A percentile compares a stretch with the other conserved stretches of the same genome.
Conservation (phyloP, 2,797 vertebrate species). For the Nannoperca australis region DNA sequence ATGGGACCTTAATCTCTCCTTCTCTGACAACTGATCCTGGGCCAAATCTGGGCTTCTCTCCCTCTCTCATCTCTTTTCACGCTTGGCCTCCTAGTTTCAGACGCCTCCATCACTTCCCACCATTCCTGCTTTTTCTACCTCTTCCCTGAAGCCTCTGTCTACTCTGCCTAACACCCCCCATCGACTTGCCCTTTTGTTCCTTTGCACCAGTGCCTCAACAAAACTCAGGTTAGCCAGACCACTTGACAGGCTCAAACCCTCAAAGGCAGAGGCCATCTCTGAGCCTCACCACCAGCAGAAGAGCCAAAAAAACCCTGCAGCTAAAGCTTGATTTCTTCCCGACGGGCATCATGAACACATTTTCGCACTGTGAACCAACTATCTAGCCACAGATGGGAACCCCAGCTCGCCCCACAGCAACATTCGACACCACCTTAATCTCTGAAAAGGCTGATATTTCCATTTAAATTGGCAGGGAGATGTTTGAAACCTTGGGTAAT, state of each 20-base stretch:
- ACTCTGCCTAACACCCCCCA: constrained; percentile 11
- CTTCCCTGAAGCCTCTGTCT: constrained; percentile 53
- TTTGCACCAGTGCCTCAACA: constrained; percentile 50
- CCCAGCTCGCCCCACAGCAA: constrained; percentile 40
- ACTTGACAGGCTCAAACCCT: constrained; percentile 46
- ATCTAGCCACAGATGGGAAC: constrained; percentile 56
- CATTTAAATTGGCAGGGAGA: constrained; percentile 65
- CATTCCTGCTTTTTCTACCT: constrained; percentile 60
- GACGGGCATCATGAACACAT: constrained; percentile 36
- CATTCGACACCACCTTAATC: constrained; percentile 63
- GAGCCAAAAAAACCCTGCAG: constrained; percentile 24
- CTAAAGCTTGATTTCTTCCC: constrained; percentile 58
- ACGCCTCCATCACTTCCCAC: constrained; percentile 61
- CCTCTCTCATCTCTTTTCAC: constrained; percentile 71
- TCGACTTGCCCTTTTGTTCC: constrained; percentile 63
- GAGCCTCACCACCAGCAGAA: constrained; percentile 13
- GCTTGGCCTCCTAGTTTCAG: constrained; percentile 78
- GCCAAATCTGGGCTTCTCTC: constrained; percentile 75
- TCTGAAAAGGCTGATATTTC: constrained; percentile 59
- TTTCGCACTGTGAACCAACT: constrained; percentile 41
- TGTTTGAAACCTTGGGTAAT: constrained; percentile 74
- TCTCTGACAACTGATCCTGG: constrained; percentile 72
- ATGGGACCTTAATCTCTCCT: constrained; percentile 75
- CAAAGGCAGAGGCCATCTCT: constrained; percentile 33
- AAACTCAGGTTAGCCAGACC: constrained; percentile 49